Conservation (phyloP, 2,113 vertebrate species). For the Spermophilus dauricus region DNA sequence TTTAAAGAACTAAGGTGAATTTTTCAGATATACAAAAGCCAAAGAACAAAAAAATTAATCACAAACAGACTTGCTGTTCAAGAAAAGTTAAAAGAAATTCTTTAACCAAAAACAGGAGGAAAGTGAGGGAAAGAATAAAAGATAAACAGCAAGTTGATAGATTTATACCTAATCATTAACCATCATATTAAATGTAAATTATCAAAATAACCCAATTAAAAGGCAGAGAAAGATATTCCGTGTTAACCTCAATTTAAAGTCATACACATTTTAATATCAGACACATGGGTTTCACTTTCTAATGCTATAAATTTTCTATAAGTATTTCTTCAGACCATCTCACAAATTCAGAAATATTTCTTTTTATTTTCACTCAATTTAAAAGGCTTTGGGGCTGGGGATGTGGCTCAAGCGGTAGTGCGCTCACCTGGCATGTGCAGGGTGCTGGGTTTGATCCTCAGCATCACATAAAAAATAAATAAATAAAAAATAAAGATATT, state of each 20-base stretch:
- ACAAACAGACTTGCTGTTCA: not conserved
- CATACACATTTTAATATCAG: not conserved
- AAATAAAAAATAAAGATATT: too few species aligned
- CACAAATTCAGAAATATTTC: not conserved
- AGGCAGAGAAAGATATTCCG: not conserved
- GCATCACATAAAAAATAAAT: too few species aligned
- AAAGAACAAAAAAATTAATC: not conserved
- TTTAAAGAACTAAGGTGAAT: not conserved
- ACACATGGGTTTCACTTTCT: not conserved
- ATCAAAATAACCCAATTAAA: not conserved
- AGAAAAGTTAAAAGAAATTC: not conserved
- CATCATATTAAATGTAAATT: slow-evolving; percentile 9
- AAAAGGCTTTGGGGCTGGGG: not conserved
- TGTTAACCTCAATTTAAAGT: not conserved
- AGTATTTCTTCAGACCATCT: not conserved
- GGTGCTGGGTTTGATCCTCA: too few species aligned
- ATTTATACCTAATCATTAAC: not conserved
- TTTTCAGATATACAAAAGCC: not conserved
- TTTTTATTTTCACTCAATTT: not conserved
- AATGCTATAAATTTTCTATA: not conserved
- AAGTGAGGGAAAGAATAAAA: not conserved
- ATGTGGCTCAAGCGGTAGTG: too few species aligned
- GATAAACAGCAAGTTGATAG: not conserved
- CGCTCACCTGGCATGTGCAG: too few species aligned
- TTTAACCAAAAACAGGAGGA: not conserved